A percentile compares a stretch with the other conserved stretches of the same genome.
phyloP scores from a whole-genome alignment of 2,888 invertebrate genomes.

The Onthophagus sagittarius region DNA sequence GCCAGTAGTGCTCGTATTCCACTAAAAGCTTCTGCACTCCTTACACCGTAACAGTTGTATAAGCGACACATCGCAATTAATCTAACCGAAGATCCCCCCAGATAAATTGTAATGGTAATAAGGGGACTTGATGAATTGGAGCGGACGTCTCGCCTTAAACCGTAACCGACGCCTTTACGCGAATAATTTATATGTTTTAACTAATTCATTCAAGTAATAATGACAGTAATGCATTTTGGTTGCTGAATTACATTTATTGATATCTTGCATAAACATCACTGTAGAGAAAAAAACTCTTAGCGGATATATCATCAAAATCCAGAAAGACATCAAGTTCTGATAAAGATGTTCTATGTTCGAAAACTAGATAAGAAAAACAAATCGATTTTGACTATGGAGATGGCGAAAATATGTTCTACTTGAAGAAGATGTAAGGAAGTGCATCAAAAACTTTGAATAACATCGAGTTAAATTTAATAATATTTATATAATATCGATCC shows the following conservation, averaged over 20 bases:
- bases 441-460: too few relatives aligned
- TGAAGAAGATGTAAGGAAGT: too few relatives aligned
- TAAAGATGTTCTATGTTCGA: too few relatives aligned
- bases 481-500: too few relatives aligned
- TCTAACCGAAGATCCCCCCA: constrained; percentile 9
- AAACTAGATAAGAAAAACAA: too few relatives aligned
- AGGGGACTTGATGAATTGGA: constrained; percentile 7
- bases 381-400: too few relatives aligned
- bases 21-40: constrained; percentile 2
- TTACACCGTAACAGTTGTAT: constrained; percentile 8
- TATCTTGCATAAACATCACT: too few relatives aligned
- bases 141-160: not conserved
- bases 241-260: not conserved
- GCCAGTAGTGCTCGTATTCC: constrained; percentile 3
- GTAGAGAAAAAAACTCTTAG: too few relatives aligned
- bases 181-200: constrained; percentile 10
- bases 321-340: too few relatives aligned
- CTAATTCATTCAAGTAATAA: constrained; percentile 10
- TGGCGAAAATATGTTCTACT: too few relatives aligned
- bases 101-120: constrained; percentile 14
- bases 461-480: too few relatives aligned
- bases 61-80: constrained; percentile 9
- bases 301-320: too few relatives aligned
- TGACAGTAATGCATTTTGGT: not conserved
- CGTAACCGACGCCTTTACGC: constrained; percentile 2